Percentiles rank a stretch among this genome's conserved stretches.
Evolutionary conservation across 2,888 invertebrate species (phyloP).

Genomic region (Pilophorus perplexus): DNA sequence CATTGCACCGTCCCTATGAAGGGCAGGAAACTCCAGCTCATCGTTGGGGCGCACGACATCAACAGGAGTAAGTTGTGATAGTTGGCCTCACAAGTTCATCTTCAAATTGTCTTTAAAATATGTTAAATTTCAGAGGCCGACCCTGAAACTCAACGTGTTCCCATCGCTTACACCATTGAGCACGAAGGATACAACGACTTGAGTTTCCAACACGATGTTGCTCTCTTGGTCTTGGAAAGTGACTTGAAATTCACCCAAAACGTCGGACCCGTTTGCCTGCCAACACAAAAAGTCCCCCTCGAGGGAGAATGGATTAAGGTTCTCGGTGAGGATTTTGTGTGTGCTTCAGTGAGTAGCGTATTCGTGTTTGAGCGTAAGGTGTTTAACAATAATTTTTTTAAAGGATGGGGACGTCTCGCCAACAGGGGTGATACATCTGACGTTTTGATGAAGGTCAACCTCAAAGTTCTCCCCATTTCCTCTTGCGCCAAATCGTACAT

Average conservation of each 20-base stretch:
- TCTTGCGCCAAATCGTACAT: slow-evolving; percentile 35
- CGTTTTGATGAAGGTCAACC: slow-evolving; percentile 39
- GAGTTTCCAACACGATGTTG: slow-evolving; percentile 36
- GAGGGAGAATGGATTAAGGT: slow-evolving; percentile 36
- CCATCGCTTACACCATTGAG: slow-evolving; percentile 30
- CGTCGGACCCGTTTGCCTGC: slow-evolving; percentile 94
- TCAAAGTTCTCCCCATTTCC: slow-evolving; percentile 41
- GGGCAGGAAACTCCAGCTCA: slow-evolving; percentile 7
- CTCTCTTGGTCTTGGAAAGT: slow-evolving; percentile 36
- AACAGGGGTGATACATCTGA: slow-evolving; percentile 32
- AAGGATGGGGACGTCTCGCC: slow-evolving; percentile 37
- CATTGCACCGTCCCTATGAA: slow-evolving; percentile 41
- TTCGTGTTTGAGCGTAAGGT: background rate
- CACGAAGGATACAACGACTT: slow-evolving; percentile 34
- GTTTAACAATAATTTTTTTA: background rate
- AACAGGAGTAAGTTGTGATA: background rate
- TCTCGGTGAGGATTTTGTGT: slow-evolving; percentile 17
- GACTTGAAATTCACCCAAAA: slow-evolving; percentile 55
- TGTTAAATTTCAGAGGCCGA: too few relatives aligned
- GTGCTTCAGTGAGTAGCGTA: background rate
- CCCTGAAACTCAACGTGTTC: background rate
- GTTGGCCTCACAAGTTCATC: too few relatives aligned
- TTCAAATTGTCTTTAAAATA: too few relatives aligned
- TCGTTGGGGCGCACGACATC: slow-evolving; percentile 40
- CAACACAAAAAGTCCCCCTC: slow-evolving; percentile 76